Conservation (phyloP, 1,140 invertebrate genomes). For the Pristionchus pacificus region DNA sequence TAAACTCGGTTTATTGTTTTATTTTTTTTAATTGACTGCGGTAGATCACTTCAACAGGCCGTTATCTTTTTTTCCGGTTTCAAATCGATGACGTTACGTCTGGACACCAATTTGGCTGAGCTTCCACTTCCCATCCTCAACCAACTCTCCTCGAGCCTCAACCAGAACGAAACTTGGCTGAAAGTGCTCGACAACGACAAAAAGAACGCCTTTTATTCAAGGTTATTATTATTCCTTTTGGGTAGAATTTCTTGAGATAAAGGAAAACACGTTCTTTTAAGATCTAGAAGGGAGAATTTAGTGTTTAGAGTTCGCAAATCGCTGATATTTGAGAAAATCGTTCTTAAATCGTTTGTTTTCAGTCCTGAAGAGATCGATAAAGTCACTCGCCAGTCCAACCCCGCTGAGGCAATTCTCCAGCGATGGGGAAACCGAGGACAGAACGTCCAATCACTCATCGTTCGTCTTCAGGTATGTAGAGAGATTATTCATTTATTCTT, state of each 20-base stretch:
- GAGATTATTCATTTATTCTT: too few species aligned
- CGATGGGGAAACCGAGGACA: constrained; percentile 52
- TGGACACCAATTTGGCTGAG: constrained; percentile 48
- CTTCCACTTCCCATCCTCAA: constrained; percentile 39
- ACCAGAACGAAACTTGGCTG: constrained; percentile 41
- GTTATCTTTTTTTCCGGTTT: too few species aligned
- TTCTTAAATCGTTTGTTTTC: too few species aligned
- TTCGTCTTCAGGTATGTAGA: constrained; percentile 20
- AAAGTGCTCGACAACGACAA: constrained; percentile 40
- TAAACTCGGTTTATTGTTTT: too few species aligned
- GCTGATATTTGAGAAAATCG: too few species aligned
- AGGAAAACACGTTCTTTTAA: too few species aligned
- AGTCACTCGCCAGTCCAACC: constrained; percentile 25
- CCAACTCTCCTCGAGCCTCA: constrained; percentile 36
- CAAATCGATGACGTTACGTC: background rate
- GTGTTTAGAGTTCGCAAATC: too few species aligned
- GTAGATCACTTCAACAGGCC: too few species aligned
- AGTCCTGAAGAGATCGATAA: constrained; percentile 44
- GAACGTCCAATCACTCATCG: constrained; percentile 43
- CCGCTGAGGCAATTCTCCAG: constrained; percentile 42
- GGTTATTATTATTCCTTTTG: too few species aligned
- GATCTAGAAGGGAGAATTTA: too few species aligned
- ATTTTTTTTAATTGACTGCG: too few species aligned
- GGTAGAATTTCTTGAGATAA: too few species aligned
- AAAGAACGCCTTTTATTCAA: constrained; percentile 39